These are phyloP conservation scores for Noctua fimbriata DNA, from an alignment of 2,888 invertebrate species.

Conservation along the genomic window DNA sequence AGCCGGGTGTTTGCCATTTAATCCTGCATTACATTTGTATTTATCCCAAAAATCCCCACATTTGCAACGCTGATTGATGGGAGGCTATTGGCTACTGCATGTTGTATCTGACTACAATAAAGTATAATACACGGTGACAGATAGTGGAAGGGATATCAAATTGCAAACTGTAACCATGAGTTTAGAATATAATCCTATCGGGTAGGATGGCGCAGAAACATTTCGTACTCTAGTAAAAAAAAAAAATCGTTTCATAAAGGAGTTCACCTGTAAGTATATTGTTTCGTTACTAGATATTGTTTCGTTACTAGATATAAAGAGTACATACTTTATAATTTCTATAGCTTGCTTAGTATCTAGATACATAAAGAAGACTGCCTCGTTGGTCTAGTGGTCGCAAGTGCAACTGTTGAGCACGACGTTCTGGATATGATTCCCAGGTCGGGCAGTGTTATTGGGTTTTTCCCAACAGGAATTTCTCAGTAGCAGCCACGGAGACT, in stretches of 20 bases:
- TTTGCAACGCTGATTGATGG: conserved; percentile 57
- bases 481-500: not conserved
- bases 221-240: no score
- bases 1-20: conserved; percentile 22
- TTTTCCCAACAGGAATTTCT: not conserved
- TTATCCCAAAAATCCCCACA: conserved; percentile 44
- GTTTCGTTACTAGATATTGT: not conserved
- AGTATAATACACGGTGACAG: not conserved
- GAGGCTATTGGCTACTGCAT: conserved; percentile 1
- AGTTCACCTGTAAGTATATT: not conserved
- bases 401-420: not conserved
- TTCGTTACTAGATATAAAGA: not conserved
- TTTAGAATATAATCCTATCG: no score
- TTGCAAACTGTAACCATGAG: not conserved
- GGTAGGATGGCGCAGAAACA: no score
- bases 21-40: conserved; percentile 40
- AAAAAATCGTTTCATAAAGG: no score
- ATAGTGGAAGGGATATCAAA: not conserved
- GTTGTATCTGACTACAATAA: not conserved
- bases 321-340: not conserved
- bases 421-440: not conserved
- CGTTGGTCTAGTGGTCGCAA: not conserved
- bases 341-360: not conserved
- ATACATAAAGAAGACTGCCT: not conserved
- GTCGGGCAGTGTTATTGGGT: not conserved